Conservation (phyloP, 2,888 invertebrate species). For the Diarsia rubi region DNA sequence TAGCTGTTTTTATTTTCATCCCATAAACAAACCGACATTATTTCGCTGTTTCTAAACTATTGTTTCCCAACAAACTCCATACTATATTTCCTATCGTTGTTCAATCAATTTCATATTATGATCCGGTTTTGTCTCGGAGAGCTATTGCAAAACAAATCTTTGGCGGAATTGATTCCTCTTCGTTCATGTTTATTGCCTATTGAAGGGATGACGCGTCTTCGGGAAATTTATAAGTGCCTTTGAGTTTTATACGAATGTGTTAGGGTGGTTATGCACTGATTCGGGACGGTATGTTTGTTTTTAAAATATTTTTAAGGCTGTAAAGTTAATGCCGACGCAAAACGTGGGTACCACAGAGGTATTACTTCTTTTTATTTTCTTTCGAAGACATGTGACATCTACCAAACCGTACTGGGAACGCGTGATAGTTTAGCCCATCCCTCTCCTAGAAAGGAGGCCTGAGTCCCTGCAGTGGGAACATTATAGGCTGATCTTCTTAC, state of each 20-base stretch:
- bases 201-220: constrained; percentile 35
- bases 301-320: not conserved
- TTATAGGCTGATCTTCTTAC: too few species aligned
- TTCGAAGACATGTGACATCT: too few species aligned
- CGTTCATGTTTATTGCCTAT: constrained; percentile 60
- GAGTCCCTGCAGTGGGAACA: too few species aligned
- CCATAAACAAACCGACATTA: not conserved
- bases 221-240: constrained; percentile 53
- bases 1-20: not conserved
- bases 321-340: too few species aligned
- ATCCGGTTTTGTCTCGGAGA: constrained; percentile 50
- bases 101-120: constrained; percentile 59
- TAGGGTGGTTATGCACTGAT: not conserved
- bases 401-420: too few species aligned
- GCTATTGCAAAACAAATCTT: constrained; percentile 64
- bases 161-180: constrained; percentile 59
- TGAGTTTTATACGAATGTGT: constrained; percentile 28
- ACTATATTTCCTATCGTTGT: constrained; percentile 33
- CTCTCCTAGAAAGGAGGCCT: too few species aligned
- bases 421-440: too few species aligned
- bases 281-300: not conserved
- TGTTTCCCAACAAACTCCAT: not conserved
- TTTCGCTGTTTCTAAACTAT: constrained; percentile 27
- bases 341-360: too few species aligned
- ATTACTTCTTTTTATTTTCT: too few species aligned